A percentile compares a stretch with the other conserved stretches of the same genome.
Evolutionary conservation across 2,888 invertebrate species (phyloP).

Genomic region (Allophyes oxyacanthae): DNA sequence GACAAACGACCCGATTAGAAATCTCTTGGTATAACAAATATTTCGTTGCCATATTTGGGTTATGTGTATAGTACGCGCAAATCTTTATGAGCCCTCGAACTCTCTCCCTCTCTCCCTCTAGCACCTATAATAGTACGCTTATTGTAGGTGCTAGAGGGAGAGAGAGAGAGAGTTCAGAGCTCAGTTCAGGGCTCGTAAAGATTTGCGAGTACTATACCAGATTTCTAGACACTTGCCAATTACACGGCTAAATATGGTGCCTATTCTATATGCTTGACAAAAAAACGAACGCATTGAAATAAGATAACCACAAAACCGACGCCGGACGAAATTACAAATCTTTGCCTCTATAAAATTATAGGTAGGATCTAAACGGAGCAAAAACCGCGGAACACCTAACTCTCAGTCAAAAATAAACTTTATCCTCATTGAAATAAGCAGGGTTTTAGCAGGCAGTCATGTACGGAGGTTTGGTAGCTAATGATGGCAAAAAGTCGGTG

Average conservation of each 20-base stretch:
- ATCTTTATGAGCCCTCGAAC: too few relatives aligned
- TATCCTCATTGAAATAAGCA: constrained; percentile 1
- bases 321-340: constrained; percentile 27
- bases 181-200: too few relatives aligned
- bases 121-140: too few relatives aligned
- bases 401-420: constrained; percentile 7
- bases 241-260: constrained; percentile 6
- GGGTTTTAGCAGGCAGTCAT: constrained; percentile 10
- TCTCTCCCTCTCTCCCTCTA: too few relatives aligned
- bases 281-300: constrained; percentile 16
- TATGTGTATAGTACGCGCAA: too few relatives aligned
- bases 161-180: too few relatives aligned
- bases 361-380: constrained; percentile 1
- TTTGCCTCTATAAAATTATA: constrained; percentile 21
- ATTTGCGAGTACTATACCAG: too few relatives aligned
- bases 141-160: too few relatives aligned
- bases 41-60: constrained; percentile 20
- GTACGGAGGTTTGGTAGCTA: constrained; percentile 40
- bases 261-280: constrained; percentile 7
- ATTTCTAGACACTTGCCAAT: constrained; percentile 24
- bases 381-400: constrained; percentile 33
- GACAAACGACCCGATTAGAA: constrained; percentile 27
- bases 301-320: constrained; percentile 10
- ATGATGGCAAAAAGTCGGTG: constrained; percentile 61
- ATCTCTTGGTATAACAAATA: constrained; percentile 19